A percentile compares a stretch with the other conserved stretches of the same genome.
Evolutionary conservation across 64 coral and sea anemone genomes (phyloP).

Genomic region (Porites lutea): DNA sequence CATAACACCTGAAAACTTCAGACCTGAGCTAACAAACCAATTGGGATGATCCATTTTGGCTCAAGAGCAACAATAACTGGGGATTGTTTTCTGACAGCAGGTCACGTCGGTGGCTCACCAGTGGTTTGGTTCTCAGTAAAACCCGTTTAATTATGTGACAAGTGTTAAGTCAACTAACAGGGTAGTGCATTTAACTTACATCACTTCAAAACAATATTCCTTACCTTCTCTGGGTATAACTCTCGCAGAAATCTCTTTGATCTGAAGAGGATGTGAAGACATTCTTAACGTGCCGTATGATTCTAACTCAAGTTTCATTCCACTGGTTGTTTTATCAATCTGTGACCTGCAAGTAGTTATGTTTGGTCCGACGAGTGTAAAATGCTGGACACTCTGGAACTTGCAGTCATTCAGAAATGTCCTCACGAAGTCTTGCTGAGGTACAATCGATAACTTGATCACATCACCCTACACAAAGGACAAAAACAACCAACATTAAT

Average conservation of each 20-base stretch:
- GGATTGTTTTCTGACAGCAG: neutral
- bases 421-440: constrained; percentile 46
- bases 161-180: too few relatives aligned
- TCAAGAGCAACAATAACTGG: neutral
- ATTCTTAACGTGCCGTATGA: constrained; percentile 46
- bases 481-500: neutral
- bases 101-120: too few relatives aligned
- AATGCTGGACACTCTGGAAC: constrained; percentile 49
- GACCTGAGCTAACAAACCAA: neutral
- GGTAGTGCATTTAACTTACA: neutral
- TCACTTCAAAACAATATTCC: neutral
- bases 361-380: constrained; percentile 62
- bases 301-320: constrained; percentile 46
- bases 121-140: too few relatives aligned
- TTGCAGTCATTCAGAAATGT: constrained; percentile 42
- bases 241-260: constrained; percentile 21
- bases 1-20: neutral
- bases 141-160: too few relatives aligned
- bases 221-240: constrained; percentile 41
- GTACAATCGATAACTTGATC: constrained; percentile 60
- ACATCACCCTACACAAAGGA: constrained; percentile 23
- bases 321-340: constrained; percentile 45
- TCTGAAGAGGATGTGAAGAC: constrained; percentile 57
- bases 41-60: neutral
- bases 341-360: constrained; percentile 46